phyloP scores from a whole-genome alignment of 2,888 invertebrate species.

The Mythimna vitellina region DNA sequence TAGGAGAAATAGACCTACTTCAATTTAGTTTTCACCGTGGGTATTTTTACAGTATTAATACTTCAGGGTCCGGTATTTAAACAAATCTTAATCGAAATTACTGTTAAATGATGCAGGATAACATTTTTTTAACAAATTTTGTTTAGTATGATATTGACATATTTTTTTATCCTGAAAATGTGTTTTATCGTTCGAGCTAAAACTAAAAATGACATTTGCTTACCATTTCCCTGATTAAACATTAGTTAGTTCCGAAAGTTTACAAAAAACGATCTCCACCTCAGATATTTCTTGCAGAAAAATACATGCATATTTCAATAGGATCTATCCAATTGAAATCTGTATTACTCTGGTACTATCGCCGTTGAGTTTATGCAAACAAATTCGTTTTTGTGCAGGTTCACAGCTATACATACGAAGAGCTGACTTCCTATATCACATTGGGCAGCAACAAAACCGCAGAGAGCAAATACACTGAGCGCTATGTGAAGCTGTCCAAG shows the following conservation, averaged over 20 bases:
- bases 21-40: background rate
- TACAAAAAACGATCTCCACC: background rate
- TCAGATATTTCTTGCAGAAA: background rate
- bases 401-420: constrained; percentile 81
- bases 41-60: too few relatives aligned
- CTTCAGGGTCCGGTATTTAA: too few relatives aligned
- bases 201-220: too few relatives aligned
- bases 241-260: background rate
- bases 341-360: too few relatives aligned
- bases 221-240: too few relatives aligned
- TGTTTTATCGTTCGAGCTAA: too few relatives aligned
- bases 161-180: too few relatives aligned
- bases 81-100: too few relatives aligned
- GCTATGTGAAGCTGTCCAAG: constrained; percentile 72
- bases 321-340: background rate
- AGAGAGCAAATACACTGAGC: constrained; percentile 75
- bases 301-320: background rate
- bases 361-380: background rate
- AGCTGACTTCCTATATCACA: constrained; percentile 76
- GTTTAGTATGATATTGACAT: too few relatives aligned
- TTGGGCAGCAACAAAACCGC: constrained; percentile 71
- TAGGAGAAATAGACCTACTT: background rate
- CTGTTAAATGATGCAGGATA: too few relatives aligned
- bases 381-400: constrained; percentile 66
- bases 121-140: too few relatives aligned